Percentiles rank a stretch among this genome's conserved stretches.
phyloP scores from a whole-genome alignment of 92 coral and sea anemone species.

The Umimayanthus chanpuru region DNA sequence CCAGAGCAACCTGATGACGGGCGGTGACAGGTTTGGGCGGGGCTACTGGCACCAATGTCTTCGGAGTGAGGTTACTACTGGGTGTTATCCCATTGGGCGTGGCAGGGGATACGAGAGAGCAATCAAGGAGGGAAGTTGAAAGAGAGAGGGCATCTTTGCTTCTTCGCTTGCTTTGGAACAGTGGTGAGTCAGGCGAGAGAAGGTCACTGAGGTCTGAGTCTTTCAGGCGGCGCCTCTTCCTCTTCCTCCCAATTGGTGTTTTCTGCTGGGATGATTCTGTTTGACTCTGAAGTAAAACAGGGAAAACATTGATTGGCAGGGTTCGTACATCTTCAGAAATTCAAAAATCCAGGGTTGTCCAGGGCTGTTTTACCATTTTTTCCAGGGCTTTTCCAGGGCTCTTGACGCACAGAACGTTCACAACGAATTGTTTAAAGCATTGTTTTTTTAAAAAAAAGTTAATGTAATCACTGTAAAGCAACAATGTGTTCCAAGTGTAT shows the following conservation, averaged over 20 bases:
- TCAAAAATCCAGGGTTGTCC: no score
- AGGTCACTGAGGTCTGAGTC: slow-evolving; percentile 95
- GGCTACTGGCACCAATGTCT: slow-evolving; percentile 52
- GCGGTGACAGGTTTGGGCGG: slow-evolving; percentile 90
- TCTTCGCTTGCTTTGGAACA: slow-evolving; percentile 79
- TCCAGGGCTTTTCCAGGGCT: no score
- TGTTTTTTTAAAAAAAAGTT: no score
- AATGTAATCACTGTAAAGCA: no score
- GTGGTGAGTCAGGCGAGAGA: slow-evolving; percentile 94
- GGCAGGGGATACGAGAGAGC: slow-evolving; percentile 83
- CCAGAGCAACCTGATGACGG: slow-evolving; percentile 95
- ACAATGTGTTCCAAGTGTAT: no score
- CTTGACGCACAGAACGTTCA: no score
- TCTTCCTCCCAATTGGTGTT: slow-evolving; percentile 74
- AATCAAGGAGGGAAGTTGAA: slow-evolving; percentile 86
- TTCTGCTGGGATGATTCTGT: slow-evolving; percentile 53
- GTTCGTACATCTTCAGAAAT: no score
- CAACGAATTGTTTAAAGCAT: no score
- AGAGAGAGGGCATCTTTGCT: slow-evolving; percentile 88
- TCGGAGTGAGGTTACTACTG: slow-evolving; percentile 79
- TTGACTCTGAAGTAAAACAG: slow-evolving; percentile 41
- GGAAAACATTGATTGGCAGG: no score
- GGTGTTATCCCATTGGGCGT: slow-evolving; percentile 84
- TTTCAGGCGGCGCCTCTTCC: slow-evolving; percentile 89
- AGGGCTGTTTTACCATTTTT: no score